These are phyloP conservation scores for Cyclopterus lumpus DNA, from an alignment of 2,797 vertebrate genomes.

Conservation along the genomic window DNA sequence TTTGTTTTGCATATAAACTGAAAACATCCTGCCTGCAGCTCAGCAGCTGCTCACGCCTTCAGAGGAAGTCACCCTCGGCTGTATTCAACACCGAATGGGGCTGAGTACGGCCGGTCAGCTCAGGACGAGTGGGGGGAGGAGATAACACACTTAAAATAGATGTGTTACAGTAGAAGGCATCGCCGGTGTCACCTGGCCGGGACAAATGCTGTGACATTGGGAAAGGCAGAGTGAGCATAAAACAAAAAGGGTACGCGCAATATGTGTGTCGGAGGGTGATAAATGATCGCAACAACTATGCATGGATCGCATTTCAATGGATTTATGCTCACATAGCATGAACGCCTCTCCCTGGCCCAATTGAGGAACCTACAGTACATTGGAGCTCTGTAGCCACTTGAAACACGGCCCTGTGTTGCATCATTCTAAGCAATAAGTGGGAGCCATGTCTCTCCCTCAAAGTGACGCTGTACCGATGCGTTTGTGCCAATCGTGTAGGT, in stretches of 20 bases:
- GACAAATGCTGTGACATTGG: constrained; percentile 71
- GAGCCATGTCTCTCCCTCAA: constrained; percentile 5
- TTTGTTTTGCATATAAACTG: constrained; percentile 59
- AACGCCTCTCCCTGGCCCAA: constrained; percentile 1
- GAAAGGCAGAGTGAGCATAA: constrained; percentile 49
- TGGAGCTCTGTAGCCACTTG: constrained; percentile 18
- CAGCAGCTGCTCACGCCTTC: background rate
- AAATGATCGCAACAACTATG: constrained; percentile 36
- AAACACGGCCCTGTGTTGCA: constrained; percentile 13
- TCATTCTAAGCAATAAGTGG: constrained; percentile 20
- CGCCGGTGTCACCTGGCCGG: constrained; percentile 74
- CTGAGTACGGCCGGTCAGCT: constrained; percentile 27
- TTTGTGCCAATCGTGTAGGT: constrained; percentile 35
- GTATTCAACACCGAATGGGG: constrained; percentile 32
- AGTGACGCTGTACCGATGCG: constrained; percentile 15
- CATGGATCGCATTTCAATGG: constrained; percentile 59
- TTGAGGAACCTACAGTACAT: constrained; percentile 4
- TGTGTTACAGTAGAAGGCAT: constrained; percentile 64
- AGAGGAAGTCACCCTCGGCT: constrained; percentile 8
- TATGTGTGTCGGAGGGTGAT: constrained; percentile 19
- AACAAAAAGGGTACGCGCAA: constrained; percentile 1
- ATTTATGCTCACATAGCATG: constrained; percentile 42
- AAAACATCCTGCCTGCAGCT: constrained; percentile 34
- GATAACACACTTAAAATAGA: constrained; percentile 82
- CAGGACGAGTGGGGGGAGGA: constrained; percentile 15